Percentiles rank a stretch among this genome's conserved stretches.
These are phyloP conservation scores for Colaptes auratus DNA, from an alignment of 2,113 vertebrate species.

Conservation along the genomic window DNA sequence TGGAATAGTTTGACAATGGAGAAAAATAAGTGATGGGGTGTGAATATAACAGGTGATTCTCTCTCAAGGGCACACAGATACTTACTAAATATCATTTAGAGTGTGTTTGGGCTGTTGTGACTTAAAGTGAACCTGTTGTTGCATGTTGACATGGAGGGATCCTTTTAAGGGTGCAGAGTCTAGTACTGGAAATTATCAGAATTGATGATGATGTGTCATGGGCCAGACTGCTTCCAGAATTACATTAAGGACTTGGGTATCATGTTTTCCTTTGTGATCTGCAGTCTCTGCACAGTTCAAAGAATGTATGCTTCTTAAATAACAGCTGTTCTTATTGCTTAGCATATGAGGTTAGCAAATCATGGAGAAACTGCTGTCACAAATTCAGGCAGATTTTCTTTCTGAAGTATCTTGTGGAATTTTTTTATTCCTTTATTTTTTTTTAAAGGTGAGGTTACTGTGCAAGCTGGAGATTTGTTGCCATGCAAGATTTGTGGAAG, in stretches of 20 bases:
- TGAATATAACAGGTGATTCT: neutral
- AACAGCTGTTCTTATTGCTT: neutral
- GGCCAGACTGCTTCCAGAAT: neutral
- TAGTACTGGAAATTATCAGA: neutral
- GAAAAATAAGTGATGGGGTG: neutral
- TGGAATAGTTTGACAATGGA: neutral
- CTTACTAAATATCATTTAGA: neutral
- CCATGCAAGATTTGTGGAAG: conserved; percentile 92
- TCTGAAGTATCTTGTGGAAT: neutral
- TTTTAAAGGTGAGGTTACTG: conserved; percentile 68
- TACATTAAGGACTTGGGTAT: neutral
- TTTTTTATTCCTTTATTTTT: neutral
- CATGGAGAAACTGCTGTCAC: neutral
- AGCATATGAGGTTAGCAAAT: neutral
- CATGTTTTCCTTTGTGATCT: neutral
- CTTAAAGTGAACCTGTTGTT: neutral
- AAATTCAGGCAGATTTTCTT: neutral
- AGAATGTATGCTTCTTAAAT: neutral
- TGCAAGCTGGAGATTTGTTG: conserved; percentile 78
- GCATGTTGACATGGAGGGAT: neutral
- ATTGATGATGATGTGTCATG: neutral
- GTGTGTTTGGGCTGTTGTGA: neutral
- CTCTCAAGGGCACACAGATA: neutral
- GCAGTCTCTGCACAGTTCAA: neutral
- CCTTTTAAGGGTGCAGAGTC: neutral